phyloP scores from a whole-genome alignment of 2,113 vertebrate species.

The Chauna torquata region DNA sequence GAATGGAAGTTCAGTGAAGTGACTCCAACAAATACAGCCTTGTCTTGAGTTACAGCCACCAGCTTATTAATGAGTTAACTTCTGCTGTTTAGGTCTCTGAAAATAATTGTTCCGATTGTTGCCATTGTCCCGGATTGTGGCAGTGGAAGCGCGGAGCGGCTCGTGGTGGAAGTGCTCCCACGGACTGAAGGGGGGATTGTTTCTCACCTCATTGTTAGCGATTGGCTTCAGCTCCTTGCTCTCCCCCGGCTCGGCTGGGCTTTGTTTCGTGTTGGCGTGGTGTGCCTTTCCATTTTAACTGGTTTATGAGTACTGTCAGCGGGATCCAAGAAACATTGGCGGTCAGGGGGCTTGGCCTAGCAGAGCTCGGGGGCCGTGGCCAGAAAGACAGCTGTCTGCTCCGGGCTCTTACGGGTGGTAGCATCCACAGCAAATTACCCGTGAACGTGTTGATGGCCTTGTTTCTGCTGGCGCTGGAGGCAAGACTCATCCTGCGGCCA shows the following conservation, averaged over 20 bases:
- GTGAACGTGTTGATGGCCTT: background rate
- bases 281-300: background rate
- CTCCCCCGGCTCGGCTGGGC: background rate
- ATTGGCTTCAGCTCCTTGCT: accelerated
- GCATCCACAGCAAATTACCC: background rate
- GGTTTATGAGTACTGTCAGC: background rate
- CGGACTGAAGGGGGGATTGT: background rate
- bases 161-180: background rate
- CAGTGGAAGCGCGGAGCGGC: background rate
- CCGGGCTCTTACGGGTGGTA: background rate
- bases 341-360: background rate
- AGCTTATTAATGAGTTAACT: constrained; percentile 32
- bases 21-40: constrained; percentile 31
- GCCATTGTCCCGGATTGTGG: background rate
- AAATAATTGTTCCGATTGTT: constrained; percentile 13
- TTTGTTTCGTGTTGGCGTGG: background rate
- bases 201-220: background rate
- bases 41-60: constrained; percentile 14
- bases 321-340: background rate
- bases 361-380: background rate
- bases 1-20: constrained; percentile 7
- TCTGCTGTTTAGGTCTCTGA: background rate
- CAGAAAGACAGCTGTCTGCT: background rate
- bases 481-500: background rate
- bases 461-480: background rate